Base-by-base conservation (phyloP, 2,888 invertebrate species). In the Papilio elwesi region DNA sequence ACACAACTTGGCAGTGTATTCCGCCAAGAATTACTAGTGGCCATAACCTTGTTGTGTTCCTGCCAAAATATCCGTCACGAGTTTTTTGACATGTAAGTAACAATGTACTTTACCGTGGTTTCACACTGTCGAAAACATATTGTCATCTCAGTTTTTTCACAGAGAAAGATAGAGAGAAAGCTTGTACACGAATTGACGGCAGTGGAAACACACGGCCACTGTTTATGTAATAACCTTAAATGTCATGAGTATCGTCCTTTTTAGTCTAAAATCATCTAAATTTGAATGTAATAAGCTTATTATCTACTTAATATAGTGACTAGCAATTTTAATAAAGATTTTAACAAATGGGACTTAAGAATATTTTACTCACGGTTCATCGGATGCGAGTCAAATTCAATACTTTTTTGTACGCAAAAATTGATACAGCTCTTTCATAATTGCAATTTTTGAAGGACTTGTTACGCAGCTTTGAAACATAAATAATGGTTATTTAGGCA, bases 251-350 rank as follows among this genome's bases (percentile, higher is more conserved):
- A 13, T 57, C 57, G 13, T 57, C 57, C 13, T 57, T 57, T 57
- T 57, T 57, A 57, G 6, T 57, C 36, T 38, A 38, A 55, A 57
- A 13, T 13, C 38, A 13, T 38, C 38, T 13, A 13, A 57, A 7
- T 8, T 57, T 12, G 36, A 36, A 36, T 13, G 8, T 13, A 38
- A 59, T 4, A 43, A n/a, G 10, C 43, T 59, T 7, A 7, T 57
- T 15, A 52, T 26, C 26, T 51, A 68, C 72, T 6, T 48, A 49
- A 49, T 57, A 57, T 64, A 48, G 51, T 36, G 52, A 59, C 26
- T 68, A 63, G 38, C 48, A 75, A 64, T 72, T 63, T 62, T 53
- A 51, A 26, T 63, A 69, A 70, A 63, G 43, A 68, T 16, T 53
- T 57, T 15, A 49, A 26, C 38, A 7, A 55, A 47, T 47, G n/a